Base-by-base conservation (phyloP, 2,113 vertebrate species). In the Ceuthmochares aereus region DNA sequence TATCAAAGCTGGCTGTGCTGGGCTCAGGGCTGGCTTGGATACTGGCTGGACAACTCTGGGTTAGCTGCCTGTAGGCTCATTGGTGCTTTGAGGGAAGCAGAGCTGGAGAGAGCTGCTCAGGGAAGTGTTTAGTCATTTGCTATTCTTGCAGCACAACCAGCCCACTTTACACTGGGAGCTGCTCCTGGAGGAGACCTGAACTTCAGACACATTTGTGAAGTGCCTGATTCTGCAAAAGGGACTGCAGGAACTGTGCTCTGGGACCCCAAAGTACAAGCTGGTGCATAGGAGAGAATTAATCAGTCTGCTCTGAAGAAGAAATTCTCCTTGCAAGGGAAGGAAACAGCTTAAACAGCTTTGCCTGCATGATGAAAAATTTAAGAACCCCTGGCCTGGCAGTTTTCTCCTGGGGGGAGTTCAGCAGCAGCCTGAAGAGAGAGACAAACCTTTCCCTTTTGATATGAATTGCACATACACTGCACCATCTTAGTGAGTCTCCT, bases 351-450 rank as follows among this genome's bases (percentile, higher is more conserved):
- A 96, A 69, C 26, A 42, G 81, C 55, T 85, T 80, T 70, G 45
- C 34, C 55, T 76, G 69, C 8, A 16, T 7, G 34, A 94, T 94
- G 78, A 97, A 96, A 97, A 90, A 91, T 93, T 91, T 30, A 94
- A 96, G 81, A 88, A 63, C 9, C 26, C 42, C 47, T 77, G 42
- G 75, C 72, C 79, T 93, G 83, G n/a, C 23, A 43, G 47, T 77
- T 88, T 91, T n/a, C 90, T 93, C 84, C 58, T 77, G 75, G 64
- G 87, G 32, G 23, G 37, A 47, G 47, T 70, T 74, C 77, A 90
- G 56, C 78, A 95, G 74, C n/a, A 86, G 72, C 59, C 42, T 72
- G 78, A 66, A 82, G 74, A 95, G 74, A 95, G 51, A 68, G 51
- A 14, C 55, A 91, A 89, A 51, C 5, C 29, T 69, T 96, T 66